Evolutionary conservation across 2,797 vertebrate genomes (phyloP), one percentile per base, ranked within the genome.

Genomic region (Alosa sapidissima): DNA sequence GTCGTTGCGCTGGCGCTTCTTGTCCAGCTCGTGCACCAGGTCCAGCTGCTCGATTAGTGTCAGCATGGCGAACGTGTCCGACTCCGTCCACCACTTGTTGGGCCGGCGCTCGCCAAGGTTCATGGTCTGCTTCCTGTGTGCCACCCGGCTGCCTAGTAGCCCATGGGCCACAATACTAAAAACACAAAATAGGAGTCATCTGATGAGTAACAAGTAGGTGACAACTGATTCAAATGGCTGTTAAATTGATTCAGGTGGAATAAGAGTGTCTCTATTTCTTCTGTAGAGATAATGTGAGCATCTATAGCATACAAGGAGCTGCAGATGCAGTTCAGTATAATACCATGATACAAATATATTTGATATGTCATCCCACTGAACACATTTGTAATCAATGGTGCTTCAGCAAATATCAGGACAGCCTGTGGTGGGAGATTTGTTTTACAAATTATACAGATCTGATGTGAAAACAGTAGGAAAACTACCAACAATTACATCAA

Each of bases 31-130:
- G 21, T 90, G 89, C 33, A 91, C 91, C 83, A 91, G 90, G 82
- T 89, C 91, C 81, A 91, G 85, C 85, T 91, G 90, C 85, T 91
- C 90, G 36, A 91, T 91, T 48, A 91, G 90, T 47, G 90, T 85
- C 85, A 91, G 87, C 91, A 91, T 91, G 87, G 90, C 85, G 78
- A 91, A 91, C 0, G 90, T 91, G 86, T 91, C 91, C 1, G 90
- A 84, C 87, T 91, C 91, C 8, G 90, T 91, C 91, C 91, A 91
- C 91, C 91, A 91, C 88, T 91, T 91, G 82, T 91, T 91, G 82
- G 88, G 89, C 85, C 86, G 90, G 82, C 87, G 89, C 83, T 91
- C 90, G 10, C 85, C 87, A 78, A 88, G 87, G 83, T 88, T 89
- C 91, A 91, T 91, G 87, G 87, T 90, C 82, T 87, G 84, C 88